These are phyloP conservation scores for Oceanites oceanicus DNA, from an alignment of 2,113 vertebrate genomes.

Conservation along the genomic window DNA sequence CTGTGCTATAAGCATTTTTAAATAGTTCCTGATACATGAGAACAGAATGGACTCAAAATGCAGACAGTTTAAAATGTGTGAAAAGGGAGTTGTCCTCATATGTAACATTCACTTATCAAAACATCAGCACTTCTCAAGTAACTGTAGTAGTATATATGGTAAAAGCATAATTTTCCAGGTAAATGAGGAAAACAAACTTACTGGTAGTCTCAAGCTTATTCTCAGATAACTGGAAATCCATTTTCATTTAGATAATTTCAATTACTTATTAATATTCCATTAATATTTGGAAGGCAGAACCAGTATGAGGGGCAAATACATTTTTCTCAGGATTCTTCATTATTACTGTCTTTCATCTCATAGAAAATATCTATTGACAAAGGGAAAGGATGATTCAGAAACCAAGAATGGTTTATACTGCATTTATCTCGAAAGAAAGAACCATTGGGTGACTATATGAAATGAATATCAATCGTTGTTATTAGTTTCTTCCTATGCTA, in stretches of 20 bases:
- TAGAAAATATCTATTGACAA: not conserved
- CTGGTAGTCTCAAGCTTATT: not conserved
- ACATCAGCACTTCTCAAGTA: not conserved
- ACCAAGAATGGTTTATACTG: not conserved
- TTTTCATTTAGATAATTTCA: constrained; percentile 2
- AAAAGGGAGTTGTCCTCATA: not conserved
- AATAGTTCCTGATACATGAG: not conserved
- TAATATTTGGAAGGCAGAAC: not conserved
- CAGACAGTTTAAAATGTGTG: not conserved
- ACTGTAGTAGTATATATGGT: not conserved
- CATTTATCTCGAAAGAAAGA: not conserved
- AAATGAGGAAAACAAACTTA: not conserved
- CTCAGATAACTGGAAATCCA: not conserved
- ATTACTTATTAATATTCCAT: not conserved
- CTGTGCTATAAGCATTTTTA: not conserved
- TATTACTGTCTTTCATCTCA: not conserved
- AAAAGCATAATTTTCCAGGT: not conserved
- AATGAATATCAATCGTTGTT: not conserved
- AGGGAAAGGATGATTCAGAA: not conserved
- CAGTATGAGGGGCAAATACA: not conserved
- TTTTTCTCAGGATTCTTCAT: not conserved
- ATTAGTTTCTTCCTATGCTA: not conserved
- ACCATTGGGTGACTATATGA: not conserved
- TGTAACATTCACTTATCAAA: not conserved
- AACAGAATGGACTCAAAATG: not conserved